Evolutionary conservation across 2,888 invertebrate genomes (phyloP).

Genomic region (Toxonevra muliebris): DNA sequence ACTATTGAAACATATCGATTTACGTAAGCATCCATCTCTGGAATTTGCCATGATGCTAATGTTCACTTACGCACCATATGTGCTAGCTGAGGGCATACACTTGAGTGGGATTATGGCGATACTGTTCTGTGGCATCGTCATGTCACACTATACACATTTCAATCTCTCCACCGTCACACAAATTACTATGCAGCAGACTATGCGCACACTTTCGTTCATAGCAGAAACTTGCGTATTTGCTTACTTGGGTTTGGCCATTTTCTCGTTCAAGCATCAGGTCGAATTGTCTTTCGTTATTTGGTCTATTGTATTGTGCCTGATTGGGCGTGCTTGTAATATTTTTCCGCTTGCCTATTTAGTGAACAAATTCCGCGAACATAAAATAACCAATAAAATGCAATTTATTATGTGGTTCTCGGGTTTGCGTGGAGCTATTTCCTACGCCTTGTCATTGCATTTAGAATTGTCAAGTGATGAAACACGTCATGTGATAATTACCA

Average conservation of each 20-base stretch:
- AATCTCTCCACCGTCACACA: conserved; percentile 98
- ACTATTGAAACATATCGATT: conserved; percentile 92
- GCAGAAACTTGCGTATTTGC: conserved; percentile 99
- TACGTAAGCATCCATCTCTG: conserved; percentile 95
- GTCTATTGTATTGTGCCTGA: conserved; percentile 90
- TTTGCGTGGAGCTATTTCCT: conserved; percentile 95
- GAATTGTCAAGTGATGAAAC: conserved; percentile 90
- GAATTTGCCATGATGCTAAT: conserved; percentile 99
- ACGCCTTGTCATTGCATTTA: conserved; percentile 94
- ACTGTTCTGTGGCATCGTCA: conserved; percentile 97
- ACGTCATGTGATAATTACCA: conserved; percentile 95
- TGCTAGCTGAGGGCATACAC: conserved; percentile 95
- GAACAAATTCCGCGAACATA: conserved; percentile 96
- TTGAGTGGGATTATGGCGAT: conserved; percentile 99
- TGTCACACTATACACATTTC: conserved; percentile 99
- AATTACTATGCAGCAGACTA: conserved; percentile 99
- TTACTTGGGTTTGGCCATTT: conserved; percentile 78
- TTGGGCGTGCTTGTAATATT: conserved; percentile 96
- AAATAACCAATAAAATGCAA: conserved; percentile 98
- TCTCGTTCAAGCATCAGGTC: conserved; percentile 93
- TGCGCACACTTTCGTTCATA: conserved; percentile 94
- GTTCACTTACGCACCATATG: conserved; percentile 98
- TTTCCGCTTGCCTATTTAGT: conserved; percentile 93
- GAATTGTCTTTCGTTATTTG: conserved; percentile 92
- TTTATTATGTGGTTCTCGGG: conserved; percentile 99